phyloP scores from a whole-genome alignment of 92 coral and sea anemone genomes.

The Phenganax marumi region DNA sequence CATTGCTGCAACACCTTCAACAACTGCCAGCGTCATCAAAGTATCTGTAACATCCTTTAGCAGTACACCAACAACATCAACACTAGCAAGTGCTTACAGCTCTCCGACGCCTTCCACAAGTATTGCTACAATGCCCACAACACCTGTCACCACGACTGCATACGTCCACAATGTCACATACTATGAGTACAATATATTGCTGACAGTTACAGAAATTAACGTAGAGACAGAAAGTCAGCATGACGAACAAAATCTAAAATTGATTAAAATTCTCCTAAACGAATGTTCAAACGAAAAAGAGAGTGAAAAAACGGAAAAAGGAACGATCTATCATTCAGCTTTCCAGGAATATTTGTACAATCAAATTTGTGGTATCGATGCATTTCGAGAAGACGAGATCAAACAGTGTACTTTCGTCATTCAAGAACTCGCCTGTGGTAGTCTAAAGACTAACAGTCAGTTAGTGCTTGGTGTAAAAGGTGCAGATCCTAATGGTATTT shows the following conservation, averaged over 20 bases:
- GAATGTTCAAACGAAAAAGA: background rate
- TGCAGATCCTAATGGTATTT: background rate
- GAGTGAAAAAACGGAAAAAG: background rate
- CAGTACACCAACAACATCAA: constrained; percentile 31
- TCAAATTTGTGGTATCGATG: constrained; percentile 16
- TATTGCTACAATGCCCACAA: background rate
- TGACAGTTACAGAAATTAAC: constrained; percentile 4
- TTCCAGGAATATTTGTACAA: background rate
- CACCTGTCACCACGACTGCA: background rate
- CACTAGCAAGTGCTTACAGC: constrained; percentile 1
- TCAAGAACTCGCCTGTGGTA: constrained; percentile 4
- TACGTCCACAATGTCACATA: background rate
- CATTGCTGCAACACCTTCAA: constrained; percentile 4
- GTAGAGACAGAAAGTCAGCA: background rate
- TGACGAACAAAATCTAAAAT: background rate
- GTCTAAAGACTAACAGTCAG: background rate
- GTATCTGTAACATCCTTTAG: too few relatives aligned
- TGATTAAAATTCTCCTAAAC: background rate
- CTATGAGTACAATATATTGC: background rate
- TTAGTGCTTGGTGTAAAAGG: constrained; percentile 19
- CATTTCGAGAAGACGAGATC: background rate
- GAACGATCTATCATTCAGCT: background rate
- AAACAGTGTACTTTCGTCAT: background rate
- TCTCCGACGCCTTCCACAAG: background rate
- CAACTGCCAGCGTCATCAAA: background rate